Evolutionary conservation across 1,140 invertebrate species (phyloP), one percentile per base, ranked within the genome.

Genomic region (Grapholita molesta): DNA sequence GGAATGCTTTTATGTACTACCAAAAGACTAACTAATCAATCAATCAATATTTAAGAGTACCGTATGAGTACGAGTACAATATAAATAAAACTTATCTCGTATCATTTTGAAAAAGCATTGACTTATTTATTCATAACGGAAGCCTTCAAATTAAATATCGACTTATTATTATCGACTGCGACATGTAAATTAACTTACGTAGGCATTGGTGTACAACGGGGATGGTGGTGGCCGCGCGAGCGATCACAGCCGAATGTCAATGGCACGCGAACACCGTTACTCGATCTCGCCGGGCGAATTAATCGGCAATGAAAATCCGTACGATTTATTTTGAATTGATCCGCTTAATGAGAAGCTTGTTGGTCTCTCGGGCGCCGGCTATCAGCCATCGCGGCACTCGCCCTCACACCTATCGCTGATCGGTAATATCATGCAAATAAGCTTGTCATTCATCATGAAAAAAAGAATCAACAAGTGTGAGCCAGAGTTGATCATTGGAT

Each of bases 241-340:
- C 74, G 73, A 68, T 67, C 73, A 71, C 67, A 71, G 64, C 77
- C 86, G 83, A 87, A 86, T 91, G 89, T 91, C 89, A 90, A 79
- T 91, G 89, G 89, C 89, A 91, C 84, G 88, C 78, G 79, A 74
- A 74, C 82, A 89, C 89, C 89, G 89, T 91, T 91, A 90, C 74
- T 83, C 83, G 83, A 88, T 89, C 89, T 87, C 81, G 79, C 76
- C 82, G 82, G 83, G 83, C 84, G 83, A 91, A 89, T 90, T 91
- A 89, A 91, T 91, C 79, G 79, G 86, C 86, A 85, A 89, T 88
- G 78, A 76, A 80, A 85, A 87, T 89, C 81, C 79, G 79, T 73
- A 83, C 80, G 76, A 83, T 88, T 79, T 79, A 87, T 87, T 83
- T 82, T 77, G 75, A 79, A 87, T 79, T 77, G 76, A 85, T 80